Conservation (phyloP, 2,888 invertebrate genomes). For the Laothoe populi region DNA sequence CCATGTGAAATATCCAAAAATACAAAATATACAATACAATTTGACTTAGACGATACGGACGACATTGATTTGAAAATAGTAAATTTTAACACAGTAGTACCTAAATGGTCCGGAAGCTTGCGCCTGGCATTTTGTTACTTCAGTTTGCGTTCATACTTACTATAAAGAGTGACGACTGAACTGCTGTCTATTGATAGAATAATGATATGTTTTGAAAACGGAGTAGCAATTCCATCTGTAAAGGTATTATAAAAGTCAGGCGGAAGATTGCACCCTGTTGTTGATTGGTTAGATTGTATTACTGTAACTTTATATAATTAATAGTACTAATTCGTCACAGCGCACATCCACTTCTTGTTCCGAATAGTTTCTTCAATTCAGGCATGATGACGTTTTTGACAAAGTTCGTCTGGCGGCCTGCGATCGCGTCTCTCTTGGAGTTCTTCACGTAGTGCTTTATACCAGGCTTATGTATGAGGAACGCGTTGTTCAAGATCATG, state of each 20-base stretch:
- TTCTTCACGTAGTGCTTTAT: conserved; percentile 94
- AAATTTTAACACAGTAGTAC: too few species aligned
- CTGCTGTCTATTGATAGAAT: conserved; percentile 30
- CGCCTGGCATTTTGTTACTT: too few species aligned
- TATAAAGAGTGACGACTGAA: conserved; percentile 23
- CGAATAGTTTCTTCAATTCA: conserved; percentile 93
- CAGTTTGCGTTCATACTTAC: conserved; percentile 18
- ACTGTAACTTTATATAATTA: conserved; percentile 35
- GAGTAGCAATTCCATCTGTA: conserved; percentile 40
- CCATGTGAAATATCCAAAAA: conserved; percentile 18
- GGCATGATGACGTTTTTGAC: conserved; percentile 93
- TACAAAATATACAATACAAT: conserved; percentile 41
- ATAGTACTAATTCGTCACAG: conserved; percentile 80
- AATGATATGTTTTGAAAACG: conserved; percentile 26
- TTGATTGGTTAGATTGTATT: conserved; percentile 33
- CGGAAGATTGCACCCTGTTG: conserved; percentile 58
- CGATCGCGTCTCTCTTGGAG: conserved; percentile 89
- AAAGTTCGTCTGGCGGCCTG: conserved; percentile 90
- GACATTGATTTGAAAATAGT: conserved; percentile 43
- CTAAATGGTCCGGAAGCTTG: conserved; percentile 6
- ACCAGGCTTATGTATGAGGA: conserved; percentile 95
- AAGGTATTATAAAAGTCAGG: conserved; percentile 55
- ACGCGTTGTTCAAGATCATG: conserved; percentile 96
- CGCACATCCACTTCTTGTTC: conserved; percentile 91
- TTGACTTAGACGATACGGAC: conserved; percentile 45